phyloP scores from a whole-genome alignment of 2,797 vertebrate genomes.

The Macrochelys suwanniensis region DNA sequence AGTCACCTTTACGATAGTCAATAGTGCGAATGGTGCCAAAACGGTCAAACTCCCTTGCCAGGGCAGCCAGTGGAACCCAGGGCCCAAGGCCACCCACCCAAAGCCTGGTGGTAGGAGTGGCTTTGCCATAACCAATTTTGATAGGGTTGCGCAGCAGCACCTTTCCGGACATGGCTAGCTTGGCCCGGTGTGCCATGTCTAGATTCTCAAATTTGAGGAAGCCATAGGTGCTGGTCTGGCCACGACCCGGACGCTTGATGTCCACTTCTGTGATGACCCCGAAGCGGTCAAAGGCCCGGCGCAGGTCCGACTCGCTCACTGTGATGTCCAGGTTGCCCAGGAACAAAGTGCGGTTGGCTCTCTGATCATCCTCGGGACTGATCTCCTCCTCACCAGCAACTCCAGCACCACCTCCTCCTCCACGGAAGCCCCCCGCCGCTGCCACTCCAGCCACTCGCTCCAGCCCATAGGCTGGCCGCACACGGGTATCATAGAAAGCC shows the following conservation, averaged over 20 bases:
- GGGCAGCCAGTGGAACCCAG: conserved; percentile 94
- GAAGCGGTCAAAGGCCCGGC: conserved; percentile 94
- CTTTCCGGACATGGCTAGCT: conserved; percentile 97
- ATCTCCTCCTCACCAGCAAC: conserved; percentile 88
- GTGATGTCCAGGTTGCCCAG: conserved; percentile 96
- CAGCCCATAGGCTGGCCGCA: conserved; percentile 89
- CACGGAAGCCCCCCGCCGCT: conserved; percentile 85
- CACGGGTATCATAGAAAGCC: conserved; percentile 92
- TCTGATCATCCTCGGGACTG: conserved; percentile 96
- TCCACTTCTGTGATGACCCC: conserved; percentile 98
- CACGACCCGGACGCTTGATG: conserved; percentile 92
- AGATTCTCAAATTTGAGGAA: conserved; percentile 99
- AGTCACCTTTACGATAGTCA: conserved; percentile 98
- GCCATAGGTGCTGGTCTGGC: conserved; percentile 96
- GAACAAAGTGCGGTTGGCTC: conserved; percentile 97
- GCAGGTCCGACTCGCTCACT: conserved; percentile 93
- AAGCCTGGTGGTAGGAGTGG: conserved; percentile 94
- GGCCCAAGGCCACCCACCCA: conserved; percentile 98
- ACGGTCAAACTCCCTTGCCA: conserved; percentile 97
- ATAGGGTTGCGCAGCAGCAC: conserved; percentile 94
- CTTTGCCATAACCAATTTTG: conserved; percentile 98
- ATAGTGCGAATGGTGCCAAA: conserved; percentile 98
- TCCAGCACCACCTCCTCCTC: conserved; percentile 66
- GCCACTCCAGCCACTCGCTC: conserved; percentile 85
- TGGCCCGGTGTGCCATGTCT: conserved; percentile 98